Percentiles rank a stretch among this genome's conserved stretches.
phyloP scores from a whole-genome alignment of 2,888 invertebrate species.

The Digitonthophagus gazella region DNA sequence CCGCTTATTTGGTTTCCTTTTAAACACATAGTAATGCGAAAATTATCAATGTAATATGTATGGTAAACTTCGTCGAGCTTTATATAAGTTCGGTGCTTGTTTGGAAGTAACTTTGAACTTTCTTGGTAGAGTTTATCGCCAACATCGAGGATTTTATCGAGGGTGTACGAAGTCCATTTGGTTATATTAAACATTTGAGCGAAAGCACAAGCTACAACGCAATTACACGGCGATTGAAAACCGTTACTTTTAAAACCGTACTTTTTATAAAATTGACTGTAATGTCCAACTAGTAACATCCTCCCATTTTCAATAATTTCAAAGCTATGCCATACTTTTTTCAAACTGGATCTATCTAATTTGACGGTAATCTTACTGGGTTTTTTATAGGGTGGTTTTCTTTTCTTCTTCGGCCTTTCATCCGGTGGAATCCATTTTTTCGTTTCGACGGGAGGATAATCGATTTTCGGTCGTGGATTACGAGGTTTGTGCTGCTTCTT shows the following conservation, averaged over 20 bases:
- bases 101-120: constrained; percentile 35
- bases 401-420: constrained; percentile 37
- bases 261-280: constrained; percentile 42
- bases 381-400: constrained; percentile 38
- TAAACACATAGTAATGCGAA: constrained; percentile 40
- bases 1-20: constrained; percentile 35
- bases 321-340: constrained; percentile 46
- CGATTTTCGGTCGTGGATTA: constrained; percentile 34
- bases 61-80: constrained; percentile 39
- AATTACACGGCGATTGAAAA: constrained; percentile 54
- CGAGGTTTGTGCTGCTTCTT: constrained; percentile 17
- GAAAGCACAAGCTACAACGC: constrained; percentile 58
- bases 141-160: constrained; percentile 57
- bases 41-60: constrained; percentile 39
- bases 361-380: constrained; percentile 42
- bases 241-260: constrained; percentile 42
- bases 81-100: constrained; percentile 34
- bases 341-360: constrained; percentile 40
- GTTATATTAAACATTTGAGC: constrained; percentile 57
- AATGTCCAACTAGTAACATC: constrained; percentile 41
- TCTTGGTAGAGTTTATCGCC: constrained; percentile 55
- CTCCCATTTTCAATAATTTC: constrained; percentile 34
- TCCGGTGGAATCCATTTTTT: constrained; percentile 48
- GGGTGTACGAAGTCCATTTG: constrained; percentile 58
- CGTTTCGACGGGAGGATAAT: constrained; percentile 45